These are phyloP conservation scores for Ganaspis brasiliensis DNA, from an alignment of 2,888 invertebrate species.

Conservation along the genomic window DNA sequence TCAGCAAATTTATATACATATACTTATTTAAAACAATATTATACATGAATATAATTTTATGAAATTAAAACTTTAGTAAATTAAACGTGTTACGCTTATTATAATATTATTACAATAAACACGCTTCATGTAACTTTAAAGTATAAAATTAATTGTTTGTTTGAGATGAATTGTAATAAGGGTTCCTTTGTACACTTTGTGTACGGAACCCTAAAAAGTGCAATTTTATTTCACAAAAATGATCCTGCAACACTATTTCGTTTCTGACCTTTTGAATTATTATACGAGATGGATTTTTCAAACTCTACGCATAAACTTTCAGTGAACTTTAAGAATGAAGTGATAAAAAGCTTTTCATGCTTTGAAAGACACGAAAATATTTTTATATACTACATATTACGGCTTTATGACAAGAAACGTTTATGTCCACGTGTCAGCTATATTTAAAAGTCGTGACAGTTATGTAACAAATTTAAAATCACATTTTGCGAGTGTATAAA, in stretches of 20 bases:
- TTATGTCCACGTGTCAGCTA: background rate
- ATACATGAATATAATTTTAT: too few relatives aligned
- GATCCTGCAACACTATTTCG: background rate
- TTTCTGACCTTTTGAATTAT: conserved; percentile 3
- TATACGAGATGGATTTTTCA: conserved; percentile 20
- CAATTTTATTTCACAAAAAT: conserved; percentile 11
- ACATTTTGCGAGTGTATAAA: too few relatives aligned
- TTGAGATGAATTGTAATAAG: too few relatives aligned
- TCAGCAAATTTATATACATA: too few relatives aligned
- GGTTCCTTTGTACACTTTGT: background rate
- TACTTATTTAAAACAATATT: too few relatives aligned
- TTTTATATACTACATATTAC: conserved; percentile 15
- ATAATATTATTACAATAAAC: too few relatives aligned
- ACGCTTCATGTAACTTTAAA: too few relatives aligned
- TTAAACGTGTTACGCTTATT: too few relatives aligned
- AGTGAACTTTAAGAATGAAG: background rate
- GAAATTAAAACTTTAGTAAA: too few relatives aligned
- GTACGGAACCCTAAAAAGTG: background rate
- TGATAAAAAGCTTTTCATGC: conserved; percentile 6
- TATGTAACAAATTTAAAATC: background rate
- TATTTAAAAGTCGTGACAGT: conserved; percentile 15
- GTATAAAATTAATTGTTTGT: too few relatives aligned
- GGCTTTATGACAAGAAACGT: conserved; percentile 13
- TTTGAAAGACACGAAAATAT: conserved; percentile 13
- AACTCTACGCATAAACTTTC: conserved; percentile 18